Evolutionary conservation across 92 coral and sea anemone genomes (phyloP).

Genomic region (Muricea muricata): DNA sequence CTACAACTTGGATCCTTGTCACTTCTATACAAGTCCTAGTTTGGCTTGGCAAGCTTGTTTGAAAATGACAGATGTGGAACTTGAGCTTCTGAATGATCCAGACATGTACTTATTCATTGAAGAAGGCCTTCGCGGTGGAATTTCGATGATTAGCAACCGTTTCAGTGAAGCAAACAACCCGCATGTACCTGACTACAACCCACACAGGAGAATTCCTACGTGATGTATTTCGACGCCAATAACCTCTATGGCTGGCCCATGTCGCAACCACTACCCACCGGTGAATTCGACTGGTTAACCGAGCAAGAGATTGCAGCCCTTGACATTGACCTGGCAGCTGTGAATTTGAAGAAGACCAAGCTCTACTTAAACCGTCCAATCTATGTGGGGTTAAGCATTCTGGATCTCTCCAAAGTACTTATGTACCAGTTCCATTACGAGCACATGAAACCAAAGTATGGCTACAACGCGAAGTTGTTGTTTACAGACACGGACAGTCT

Average conservation of each 20-base stretch:
- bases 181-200: slow-evolving; percentile 28
- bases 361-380: no score
- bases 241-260: slow-evolving; percentile 61
- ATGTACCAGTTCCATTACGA: no score
- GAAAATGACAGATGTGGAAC: slow-evolving; percentile 59
- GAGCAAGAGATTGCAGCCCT: slow-evolving; percentile 29
- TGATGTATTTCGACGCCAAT: slow-evolving; percentile 54
- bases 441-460: no score
- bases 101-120: slow-evolving; percentile 49
- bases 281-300: slow-evolving; percentile 31
- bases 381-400: no score
- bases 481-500: no score
- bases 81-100: slow-evolving; percentile 51
- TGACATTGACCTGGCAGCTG: no score
- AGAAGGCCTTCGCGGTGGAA: slow-evolving; percentile 56
- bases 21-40: slow-evolving; percentile 53
- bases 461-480: no score
- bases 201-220: slow-evolving; percentile 17
- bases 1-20: slow-evolving; percentile 67
- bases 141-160: slow-evolving; percentile 39
- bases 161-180: slow-evolving; percentile 53
- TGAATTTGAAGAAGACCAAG: no score
- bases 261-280: slow-evolving; percentile 6
- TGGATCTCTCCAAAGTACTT: no score
- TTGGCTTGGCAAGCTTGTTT: slow-evolving; percentile 65